Base-by-base conservation (phyloP, 2,888 invertebrate species). In the Nematopogon swammerdamellus region DNA sequence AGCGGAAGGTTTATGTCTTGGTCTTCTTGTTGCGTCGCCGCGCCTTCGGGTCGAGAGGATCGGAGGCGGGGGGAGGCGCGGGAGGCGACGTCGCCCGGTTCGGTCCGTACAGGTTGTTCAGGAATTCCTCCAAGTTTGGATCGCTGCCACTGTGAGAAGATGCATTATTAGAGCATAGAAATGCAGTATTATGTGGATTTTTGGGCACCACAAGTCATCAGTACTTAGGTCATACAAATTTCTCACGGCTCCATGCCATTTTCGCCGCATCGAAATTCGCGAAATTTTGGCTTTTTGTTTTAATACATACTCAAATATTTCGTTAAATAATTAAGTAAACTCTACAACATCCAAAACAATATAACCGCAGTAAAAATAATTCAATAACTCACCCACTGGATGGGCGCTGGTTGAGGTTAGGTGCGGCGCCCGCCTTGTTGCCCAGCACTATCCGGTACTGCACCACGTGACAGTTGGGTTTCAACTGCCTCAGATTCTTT, bases 381-480 rank as follows among this genome's bases (percentile, higher is more conserved):
- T n/a, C n/a, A n/a, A n/a, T n/a, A n/a, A n/a, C 52, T 59, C 55
- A 73, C 73, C 70, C 65, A 29, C 66, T 63, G 52, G 67, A 59
- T 17, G 68, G 67, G 54, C 76, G 57, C 50, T 63, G 70, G 56
- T 57, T 57, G 52, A 62, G 50, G 53, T 71, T 77, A 19, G 74
- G 57, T 50, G 77, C 75, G 53, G 81, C 75, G 50, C 72, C 68
- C 53, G 55, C 55, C 61, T 85, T 82, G 70, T 85, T 85, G 56
- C 90, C 91, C 55, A 91, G 83, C 58, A 91, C 89, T 65, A 92
- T 91, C 60, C 92, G 83, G 68, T 92, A 92, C 70, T 94, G 94
- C 53, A 96, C 94, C 70, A 89, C 87, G 79, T 96, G 95, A 53
- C 91, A 90, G 75, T 95, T 93, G 14, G 95, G 91, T 72, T 91